Conservation (phyloP, 23 tunicate genomes). For the Phallusia fumigata region DNA sequence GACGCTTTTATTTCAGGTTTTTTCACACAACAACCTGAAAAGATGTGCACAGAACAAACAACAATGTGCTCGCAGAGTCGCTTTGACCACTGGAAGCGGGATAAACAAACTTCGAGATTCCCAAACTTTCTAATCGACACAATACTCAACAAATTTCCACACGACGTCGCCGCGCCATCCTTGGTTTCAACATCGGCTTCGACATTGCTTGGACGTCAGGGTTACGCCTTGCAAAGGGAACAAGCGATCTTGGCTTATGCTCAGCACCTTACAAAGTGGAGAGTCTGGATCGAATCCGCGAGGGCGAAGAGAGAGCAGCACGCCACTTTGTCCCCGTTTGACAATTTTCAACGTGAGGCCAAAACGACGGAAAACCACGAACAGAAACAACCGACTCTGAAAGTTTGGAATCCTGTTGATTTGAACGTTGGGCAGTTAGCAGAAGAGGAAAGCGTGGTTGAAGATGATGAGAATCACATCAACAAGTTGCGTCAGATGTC, state of each 20-base stretch:
- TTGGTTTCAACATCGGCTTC: background rate
- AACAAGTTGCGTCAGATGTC: background rate
- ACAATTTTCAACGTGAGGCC: background rate
- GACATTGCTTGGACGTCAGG: background rate
- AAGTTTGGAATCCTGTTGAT: background rate
- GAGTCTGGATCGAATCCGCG: background rate
- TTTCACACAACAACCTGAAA: too few species aligned
- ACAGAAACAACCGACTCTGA: background rate
- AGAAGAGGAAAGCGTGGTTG: too few species aligned
- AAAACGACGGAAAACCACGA: background rate
- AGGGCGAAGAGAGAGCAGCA: too few species aligned
- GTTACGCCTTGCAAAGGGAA: background rate
- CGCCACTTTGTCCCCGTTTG: too few species aligned
- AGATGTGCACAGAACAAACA: too few species aligned
- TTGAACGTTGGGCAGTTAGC: background rate
- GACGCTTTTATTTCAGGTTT: too few species aligned
- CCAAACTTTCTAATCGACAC: slow-evolving; percentile 50
- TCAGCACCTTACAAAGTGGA: background rate
- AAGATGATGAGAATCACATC: background rate
- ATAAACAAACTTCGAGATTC: slow-evolving; percentile 7
- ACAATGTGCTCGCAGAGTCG: too few species aligned
- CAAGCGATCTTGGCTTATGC: background rate
- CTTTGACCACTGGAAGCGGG: too few species aligned
- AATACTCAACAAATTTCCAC: slow-evolving; percentile 24
- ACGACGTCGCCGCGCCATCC: background rate